Evolutionary conservation across 2,888 invertebrate species (phyloP).

Genomic region (Ornithoptera priamus): DNA sequence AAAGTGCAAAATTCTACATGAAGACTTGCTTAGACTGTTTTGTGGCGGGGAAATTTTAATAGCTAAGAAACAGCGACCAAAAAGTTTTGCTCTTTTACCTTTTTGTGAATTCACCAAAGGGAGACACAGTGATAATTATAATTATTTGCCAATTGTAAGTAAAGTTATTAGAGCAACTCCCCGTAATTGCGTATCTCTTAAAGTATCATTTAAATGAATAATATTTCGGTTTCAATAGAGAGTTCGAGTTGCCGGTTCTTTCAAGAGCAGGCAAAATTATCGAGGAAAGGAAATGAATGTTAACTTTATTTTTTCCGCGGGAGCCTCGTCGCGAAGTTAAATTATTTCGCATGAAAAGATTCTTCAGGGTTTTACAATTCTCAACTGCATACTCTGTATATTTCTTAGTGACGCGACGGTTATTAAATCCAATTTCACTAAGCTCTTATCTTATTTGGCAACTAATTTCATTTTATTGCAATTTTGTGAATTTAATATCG

Average conservation of each 20-base stretch:
- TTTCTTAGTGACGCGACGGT: slow-evolving; percentile 52
- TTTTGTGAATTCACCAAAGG: slow-evolving; percentile 73
- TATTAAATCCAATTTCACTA: slow-evolving; percentile 48
- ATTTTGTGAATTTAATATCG: slow-evolving; percentile 29
- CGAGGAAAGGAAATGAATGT: slow-evolving; percentile 54
- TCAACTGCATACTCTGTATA: slow-evolving; percentile 49
- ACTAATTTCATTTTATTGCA: slow-evolving; percentile 39
- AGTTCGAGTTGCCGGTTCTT: slow-evolving; percentile 50
- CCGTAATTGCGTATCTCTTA: slow-evolving; percentile 69
- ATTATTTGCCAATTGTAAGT: slow-evolving; percentile 77
- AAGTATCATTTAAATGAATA: slow-evolving; percentile 73
- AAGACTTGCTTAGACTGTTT: slow-evolving; percentile 49
- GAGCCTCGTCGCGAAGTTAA: slow-evolving; percentile 61
- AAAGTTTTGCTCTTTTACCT: slow-evolving; percentile 72
- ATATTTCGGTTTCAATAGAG: slow-evolving; percentile 60
- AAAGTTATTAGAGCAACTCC: slow-evolving; percentile 62
- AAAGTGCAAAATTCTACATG: slow-evolving; percentile 48
- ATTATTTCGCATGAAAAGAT: slow-evolving; percentile 68
- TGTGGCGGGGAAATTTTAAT: slow-evolving; percentile 70
- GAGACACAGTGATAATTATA: slow-evolving; percentile 72
- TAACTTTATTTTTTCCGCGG: slow-evolving; percentile 50
- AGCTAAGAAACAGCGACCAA: slow-evolving; percentile 61
- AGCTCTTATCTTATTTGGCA: slow-evolving; percentile 41
- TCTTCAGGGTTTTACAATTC: slow-evolving; percentile 63
- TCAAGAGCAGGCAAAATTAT: slow-evolving; percentile 55